phyloP scores from a whole-genome alignment of 2,113 vertebrate genomes.

The Xenopus tropicalis region UCB_Xtro_10.0 CM004445.2:102831001-102831500 shows the following conservation, averaged over 20 bases:
- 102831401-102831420: not conserved
- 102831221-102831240: not conserved
- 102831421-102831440: not conserved
- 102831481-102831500: too few relatives aligned
- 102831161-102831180: conserved; percentile 4
- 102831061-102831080: conserved; percentile 57
- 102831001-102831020: conserved; percentile 48
- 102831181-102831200: conserved; percentile 3
- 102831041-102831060: conserved; percentile 48
- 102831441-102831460: too few relatives aligned
- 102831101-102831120: conserved; percentile 52
- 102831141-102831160: conserved; percentile 29
- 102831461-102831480: too few relatives aligned
- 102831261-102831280: conserved; percentile 10
- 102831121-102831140: conserved; percentile 23
- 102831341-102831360: not conserved
- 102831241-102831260: not conserved
- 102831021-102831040: conserved; percentile 48
- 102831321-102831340: not conserved
- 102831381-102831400: not conserved
- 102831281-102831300: not conserved
- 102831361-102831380: too few relatives aligned
- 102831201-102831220: conserved; percentile 4
- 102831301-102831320: not conserved
- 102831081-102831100: conserved; percentile 49